phyloP scores from a whole-genome alignment of 2,888 invertebrate genomes.

The Dasysyrphus albostriatus region DNA sequence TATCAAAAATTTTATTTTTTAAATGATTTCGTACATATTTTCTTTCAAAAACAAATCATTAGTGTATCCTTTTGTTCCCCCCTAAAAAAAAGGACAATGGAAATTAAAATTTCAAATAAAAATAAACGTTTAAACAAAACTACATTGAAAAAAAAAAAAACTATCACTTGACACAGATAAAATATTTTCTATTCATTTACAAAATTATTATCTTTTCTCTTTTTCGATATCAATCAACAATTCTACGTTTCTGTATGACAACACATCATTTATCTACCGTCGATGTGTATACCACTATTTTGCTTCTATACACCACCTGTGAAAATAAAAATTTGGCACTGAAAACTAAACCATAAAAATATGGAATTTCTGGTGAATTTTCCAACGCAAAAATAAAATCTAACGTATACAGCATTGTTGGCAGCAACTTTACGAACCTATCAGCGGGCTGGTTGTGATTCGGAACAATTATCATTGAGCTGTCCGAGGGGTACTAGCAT shows the following conservation, averaged over 20 bases:
- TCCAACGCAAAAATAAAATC: neutral
- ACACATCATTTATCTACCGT: conserved; percentile 20
- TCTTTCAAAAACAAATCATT: neutral
- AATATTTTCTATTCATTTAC: conserved; percentile 63
- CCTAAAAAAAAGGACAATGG: neutral
- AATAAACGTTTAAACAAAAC: neutral
- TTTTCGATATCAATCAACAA: conserved; percentile 61
- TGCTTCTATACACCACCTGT: conserved; percentile 28
- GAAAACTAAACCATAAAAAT: conserved; percentile 23
- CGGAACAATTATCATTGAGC: conserved; percentile 92
- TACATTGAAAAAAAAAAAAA: neutral
- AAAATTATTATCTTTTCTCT: conserved; percentile 23
- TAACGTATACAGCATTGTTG: conserved; percentile 90
- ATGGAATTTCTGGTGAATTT: conserved; percentile 6
- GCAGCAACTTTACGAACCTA: conserved; percentile 95
- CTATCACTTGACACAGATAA: conserved; percentile 16
- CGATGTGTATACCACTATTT: conserved; percentile 17
- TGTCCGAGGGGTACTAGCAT: conserved; percentile 97
- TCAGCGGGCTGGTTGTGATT: conserved; percentile 96
- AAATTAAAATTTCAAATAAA: neutral
- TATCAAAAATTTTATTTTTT: too few species aligned
- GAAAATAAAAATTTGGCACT: conserved; percentile 48
- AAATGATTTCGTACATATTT: neutral
- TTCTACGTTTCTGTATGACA: conserved; percentile 54
- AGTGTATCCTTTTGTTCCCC: neutral